Evolutionary conservation across 2,888 invertebrate species (phyloP).

Genomic region (Euspilapteryx auroguttella): DNA sequence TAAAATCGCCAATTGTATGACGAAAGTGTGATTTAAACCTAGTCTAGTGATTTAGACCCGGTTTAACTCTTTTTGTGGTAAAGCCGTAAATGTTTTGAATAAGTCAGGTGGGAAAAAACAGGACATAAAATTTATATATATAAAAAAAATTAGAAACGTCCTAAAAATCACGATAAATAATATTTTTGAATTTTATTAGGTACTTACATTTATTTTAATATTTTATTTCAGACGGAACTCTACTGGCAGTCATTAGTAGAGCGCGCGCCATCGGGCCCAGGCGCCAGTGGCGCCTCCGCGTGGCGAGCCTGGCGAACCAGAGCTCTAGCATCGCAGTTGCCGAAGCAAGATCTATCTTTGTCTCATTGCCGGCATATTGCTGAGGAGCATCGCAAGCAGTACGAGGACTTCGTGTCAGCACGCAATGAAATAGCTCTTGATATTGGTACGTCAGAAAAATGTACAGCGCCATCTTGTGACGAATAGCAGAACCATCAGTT

Average conservation of each 20-base stretch:
- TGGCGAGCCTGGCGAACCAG: constrained; percentile 47
- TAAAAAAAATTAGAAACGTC: too few relatives aligned
- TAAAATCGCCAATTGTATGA: too few relatives aligned
- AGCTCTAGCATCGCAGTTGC: constrained; percentile 82
- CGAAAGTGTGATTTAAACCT: too few relatives aligned
- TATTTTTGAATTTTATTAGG: constrained; percentile 1
- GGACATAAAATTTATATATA: too few relatives aligned
- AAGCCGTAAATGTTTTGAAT: too few relatives aligned
- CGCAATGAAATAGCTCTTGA: constrained; percentile 95
- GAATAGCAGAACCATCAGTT: constrained; percentile 6
- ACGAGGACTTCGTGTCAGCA: constrained; percentile 91
- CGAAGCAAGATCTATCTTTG: constrained; percentile 90
- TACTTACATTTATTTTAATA: too few relatives aligned
- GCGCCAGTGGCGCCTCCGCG: constrained; percentile 38
- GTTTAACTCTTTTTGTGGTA: too few relatives aligned
- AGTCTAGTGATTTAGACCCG: too few relatives aligned
- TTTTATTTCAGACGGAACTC: constrained; percentile 82
- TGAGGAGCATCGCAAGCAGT: constrained; percentile 75
- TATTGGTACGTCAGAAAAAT: constrained; percentile 65
- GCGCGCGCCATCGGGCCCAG: constrained; percentile 50
- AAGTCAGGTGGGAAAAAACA: too few relatives aligned
- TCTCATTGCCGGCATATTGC: constrained; percentile 88
- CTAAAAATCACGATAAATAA: too few relatives aligned
- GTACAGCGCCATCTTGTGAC: constrained; percentile 17
- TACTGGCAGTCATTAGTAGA: constrained; percentile 89